phyloP scores from a whole-genome alignment of 2,113 vertebrate species.

The Alexandromys fortis region DNA sequence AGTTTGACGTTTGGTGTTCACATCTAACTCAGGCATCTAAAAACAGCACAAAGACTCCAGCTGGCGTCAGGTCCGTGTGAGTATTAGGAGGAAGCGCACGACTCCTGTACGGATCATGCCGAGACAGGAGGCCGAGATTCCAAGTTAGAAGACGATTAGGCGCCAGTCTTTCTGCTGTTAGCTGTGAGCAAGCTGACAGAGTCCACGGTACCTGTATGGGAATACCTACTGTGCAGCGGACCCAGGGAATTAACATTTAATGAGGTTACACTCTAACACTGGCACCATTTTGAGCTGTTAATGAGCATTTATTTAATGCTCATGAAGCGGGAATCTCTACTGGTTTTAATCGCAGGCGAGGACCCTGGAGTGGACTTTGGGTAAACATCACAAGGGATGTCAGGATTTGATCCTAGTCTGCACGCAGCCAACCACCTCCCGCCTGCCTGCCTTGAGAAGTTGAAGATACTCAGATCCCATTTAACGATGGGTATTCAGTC shows the following conservation, averaged over 20 bases:
- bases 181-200: neutral
- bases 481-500: neutral
- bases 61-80: neutral
- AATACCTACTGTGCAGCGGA: neutral
- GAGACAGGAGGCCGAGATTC: neutral
- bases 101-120: neutral
- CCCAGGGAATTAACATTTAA: neutral
- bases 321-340: neutral
- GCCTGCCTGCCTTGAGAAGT: neutral
- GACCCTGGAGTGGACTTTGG: neutral
- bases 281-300: neutral
- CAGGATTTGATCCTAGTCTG: neutral
- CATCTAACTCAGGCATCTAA: neutral
- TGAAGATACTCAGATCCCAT: neutral
- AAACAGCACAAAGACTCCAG: conserved; percentile 1
- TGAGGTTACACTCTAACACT: too few relatives aligned
- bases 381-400: neutral
- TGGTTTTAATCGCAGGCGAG: neutral
- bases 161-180: neutral
- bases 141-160: neutral
- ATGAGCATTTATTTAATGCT: neutral
- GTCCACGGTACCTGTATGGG: neutral
- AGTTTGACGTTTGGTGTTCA: conserved; percentile 11
- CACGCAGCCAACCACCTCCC: neutral
- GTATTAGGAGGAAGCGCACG: neutral